These are phyloP conservation scores for Miltochrista miniata DNA, from an alignment of 2,888 invertebrate genomes.

Conservation along the genomic window DNA sequence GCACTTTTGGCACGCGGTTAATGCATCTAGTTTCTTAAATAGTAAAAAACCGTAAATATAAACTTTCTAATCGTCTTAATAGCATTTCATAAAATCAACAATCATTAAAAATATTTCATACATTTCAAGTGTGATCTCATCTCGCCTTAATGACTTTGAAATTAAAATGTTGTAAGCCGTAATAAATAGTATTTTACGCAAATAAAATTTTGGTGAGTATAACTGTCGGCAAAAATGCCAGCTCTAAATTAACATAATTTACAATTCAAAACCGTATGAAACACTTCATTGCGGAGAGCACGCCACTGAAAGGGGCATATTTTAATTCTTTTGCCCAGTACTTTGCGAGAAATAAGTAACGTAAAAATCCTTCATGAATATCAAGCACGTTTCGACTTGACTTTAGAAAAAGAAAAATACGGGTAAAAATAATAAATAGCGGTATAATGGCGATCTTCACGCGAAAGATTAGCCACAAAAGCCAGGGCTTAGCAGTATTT, in stretches of 20 bases:
- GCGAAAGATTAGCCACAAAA: constrained; percentile 82
- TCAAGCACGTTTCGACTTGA: constrained; percentile 69
- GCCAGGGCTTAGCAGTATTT: constrained; percentile 81
- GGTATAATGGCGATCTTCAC: constrained; percentile 80
- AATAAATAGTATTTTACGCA: constrained; percentile 37
- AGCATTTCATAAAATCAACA: not conserved
- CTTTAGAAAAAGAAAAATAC: constrained; percentile 73
- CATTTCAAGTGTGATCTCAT: constrained; percentile 1
- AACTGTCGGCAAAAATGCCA: constrained; percentile 47
- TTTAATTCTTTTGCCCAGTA: constrained; percentile 63
- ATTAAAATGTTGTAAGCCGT: constrained; percentile 27
- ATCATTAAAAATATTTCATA: not conserved
- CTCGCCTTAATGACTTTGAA: constrained; percentile 11
- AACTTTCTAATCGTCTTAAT: too few species aligned
- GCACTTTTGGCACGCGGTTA: too few species aligned
- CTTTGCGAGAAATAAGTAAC: constrained; percentile 51
- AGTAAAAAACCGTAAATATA: too few species aligned
- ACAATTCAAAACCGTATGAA: constrained; percentile 72
- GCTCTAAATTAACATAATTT: constrained; percentile 67
- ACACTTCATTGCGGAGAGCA: constrained; percentile 62
- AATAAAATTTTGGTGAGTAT: constrained; percentile 39
- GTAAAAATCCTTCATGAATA: constrained; percentile 61
- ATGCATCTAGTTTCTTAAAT: too few species aligned
- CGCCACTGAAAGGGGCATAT: constrained; percentile 65
- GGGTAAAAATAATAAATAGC: constrained; percentile 79